Base-by-base conservation (phyloP, 2,113 vertebrate species). In the Aptenodytes forsteri region DNA sequence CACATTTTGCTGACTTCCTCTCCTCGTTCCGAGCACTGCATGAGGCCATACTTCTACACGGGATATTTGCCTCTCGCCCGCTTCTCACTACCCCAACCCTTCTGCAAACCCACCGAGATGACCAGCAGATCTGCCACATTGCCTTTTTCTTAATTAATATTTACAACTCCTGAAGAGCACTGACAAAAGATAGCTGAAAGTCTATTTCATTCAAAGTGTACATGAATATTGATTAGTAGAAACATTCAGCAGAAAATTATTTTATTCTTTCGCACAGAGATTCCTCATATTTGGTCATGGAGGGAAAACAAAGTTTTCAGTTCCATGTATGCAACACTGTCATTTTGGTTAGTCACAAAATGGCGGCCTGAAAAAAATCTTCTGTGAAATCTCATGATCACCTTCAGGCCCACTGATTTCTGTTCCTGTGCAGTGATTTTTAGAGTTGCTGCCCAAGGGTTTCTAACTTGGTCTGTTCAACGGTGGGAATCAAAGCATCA, bases 271-370 rank as follows among this genome's bases (percentile, higher is more conserved):
- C 14, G 9, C 19, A 19, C 23, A 40, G n/a, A 50, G 11, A 52
- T 76, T 10, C 11, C 30, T n/a, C 17, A 2, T 49, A 36, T 62
- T 80, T 91, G 36, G 17, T 70, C 7, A 7, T 4, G 34, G 44
- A 56, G 8, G 16, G 19, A 54, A 69, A 72, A 17, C 7, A 29
- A 56, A 42, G 13, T 78, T 82, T 85, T 25, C 5, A 18, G 42
- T 58, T 87, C 52, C 6, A 3, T 9, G 4, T 46, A 21, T 59
- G 62, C 2, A 1, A 49, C 27, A 9, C 6, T 1, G 6, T 26
- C 49, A 46, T 81, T 81, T 90, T 66, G 56, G 61, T 69, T 55
- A 47, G n/a, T 58, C 77, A 91, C 78, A 94, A 95, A 97, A 97
- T 96, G 95, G 94, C 12, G 15, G 59, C 70, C 85, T 96, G 72